phyloP scores from a whole-genome alignment of 2,888 invertebrate species.

The Pyrrhosoma nymphula region DNA sequence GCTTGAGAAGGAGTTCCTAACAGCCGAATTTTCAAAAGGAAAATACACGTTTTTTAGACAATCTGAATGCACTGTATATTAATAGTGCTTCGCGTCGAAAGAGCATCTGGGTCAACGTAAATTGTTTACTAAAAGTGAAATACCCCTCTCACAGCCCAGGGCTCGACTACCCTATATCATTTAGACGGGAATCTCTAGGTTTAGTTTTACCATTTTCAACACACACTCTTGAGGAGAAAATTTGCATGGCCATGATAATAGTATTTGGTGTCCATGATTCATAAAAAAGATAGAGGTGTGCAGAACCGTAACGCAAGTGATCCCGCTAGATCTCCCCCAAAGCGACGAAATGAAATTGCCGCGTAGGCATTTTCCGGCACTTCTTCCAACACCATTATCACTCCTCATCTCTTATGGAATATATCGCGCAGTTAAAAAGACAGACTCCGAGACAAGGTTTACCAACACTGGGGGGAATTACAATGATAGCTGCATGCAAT shows the following conservation, averaged over 20 bases:
- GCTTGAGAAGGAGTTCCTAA: too few species aligned
- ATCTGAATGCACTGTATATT: too few species aligned
- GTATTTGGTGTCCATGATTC: background rate
- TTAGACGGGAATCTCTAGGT: background rate
- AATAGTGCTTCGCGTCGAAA: too few species aligned
- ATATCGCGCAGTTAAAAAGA: slow-evolving; percentile 42
- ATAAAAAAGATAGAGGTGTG: background rate
- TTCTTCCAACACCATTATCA: background rate
- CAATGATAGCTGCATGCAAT: slow-evolving; percentile 62
- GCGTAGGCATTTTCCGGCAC: background rate
- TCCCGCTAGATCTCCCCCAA: slow-evolving; percentile 51
- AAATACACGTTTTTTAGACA: too few species aligned
- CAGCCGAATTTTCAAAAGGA: too few species aligned
- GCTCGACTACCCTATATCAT: background rate
- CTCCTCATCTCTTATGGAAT: slow-evolving; percentile 48
- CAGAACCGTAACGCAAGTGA: background rate
- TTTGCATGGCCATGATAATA: background rate
- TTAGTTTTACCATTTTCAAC: background rate
- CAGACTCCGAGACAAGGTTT: slow-evolving; percentile 52
- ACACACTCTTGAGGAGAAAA: background rate
- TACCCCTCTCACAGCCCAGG: too few species aligned
- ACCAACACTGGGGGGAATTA: slow-evolving; percentile 58
- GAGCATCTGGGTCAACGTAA: too few species aligned
- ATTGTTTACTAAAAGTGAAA: too few species aligned
- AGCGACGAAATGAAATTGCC: slow-evolving; percentile 38